Base-by-base conservation (phyloP, 2,888 invertebrate genomes). In the Gonocerus acuteangulatus region DNA sequence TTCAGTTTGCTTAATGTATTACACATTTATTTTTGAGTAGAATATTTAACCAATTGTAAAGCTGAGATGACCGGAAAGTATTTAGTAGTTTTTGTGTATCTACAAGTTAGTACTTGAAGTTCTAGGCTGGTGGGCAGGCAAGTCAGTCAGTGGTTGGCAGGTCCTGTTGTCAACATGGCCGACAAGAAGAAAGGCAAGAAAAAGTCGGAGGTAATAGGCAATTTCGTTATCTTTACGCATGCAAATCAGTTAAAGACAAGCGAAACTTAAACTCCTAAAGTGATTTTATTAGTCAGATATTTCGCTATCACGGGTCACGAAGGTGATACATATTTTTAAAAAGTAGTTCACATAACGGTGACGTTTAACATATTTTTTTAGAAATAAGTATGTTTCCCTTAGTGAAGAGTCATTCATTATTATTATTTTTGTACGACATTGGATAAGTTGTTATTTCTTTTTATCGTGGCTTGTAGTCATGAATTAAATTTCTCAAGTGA, bases 181-280 rank as follows among this genome's bases (percentile, higher is more conserved):
- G 82, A 82, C 70, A 82, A 81, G 73, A 79, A 79, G 73, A 82
- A 80, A 77, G 79, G 78, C 69, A 79, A 79, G 74, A 82, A 81
- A 70, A 80, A 81, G 69, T 82, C 80, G 76, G 83, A 69, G 63
- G 69, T 82, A 22, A 76, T 78, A 75, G 67, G 15, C 15, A 27
- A 16, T 22, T 47, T n/a, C 62, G 39, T 49, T 57, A 19, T 44
- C 7, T 39, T 61, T 39, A 19, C 27, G 36, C n/a, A 36, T 51
- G 36, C 11, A 2, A 51, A 51, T 34, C n/a, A 59, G 45, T 45
- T 34, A 59, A 27, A 47, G 48, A 48, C 49, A 62, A 56, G 54
- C 62, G 45, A 48, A 54, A 39, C 13, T n/a, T 48, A 21, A 48
- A 21, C 32, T 19, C 18, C n/a, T 21, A 18, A 42, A 15, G 9